Evolutionary conservation across 2,113 vertebrate genomes (phyloP).

Genomic region (Eurystomus gularis): DNA sequence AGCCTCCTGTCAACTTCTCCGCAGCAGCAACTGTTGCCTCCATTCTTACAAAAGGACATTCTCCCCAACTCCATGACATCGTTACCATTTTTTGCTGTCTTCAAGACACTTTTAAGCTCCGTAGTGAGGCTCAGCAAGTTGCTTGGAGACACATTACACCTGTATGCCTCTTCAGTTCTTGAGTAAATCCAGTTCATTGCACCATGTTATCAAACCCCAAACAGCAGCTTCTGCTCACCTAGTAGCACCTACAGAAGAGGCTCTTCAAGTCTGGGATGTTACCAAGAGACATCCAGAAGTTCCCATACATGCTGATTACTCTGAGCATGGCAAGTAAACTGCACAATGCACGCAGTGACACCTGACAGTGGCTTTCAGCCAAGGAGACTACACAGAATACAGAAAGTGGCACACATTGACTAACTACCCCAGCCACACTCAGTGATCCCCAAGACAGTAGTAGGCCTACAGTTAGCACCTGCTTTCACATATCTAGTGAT

Average conservation of each 20-base stretch:
- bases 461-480: background rate
- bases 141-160: background rate
- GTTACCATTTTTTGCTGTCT: background rate
- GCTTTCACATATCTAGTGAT: background rate
- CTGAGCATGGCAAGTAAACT: background rate
- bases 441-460: background rate
- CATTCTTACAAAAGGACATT: background rate
- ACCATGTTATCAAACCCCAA: background rate
- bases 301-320: background rate
- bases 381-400: background rate
- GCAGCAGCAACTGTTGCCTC: background rate
- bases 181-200: background rate
- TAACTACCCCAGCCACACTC: background rate
- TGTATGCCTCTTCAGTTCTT: background rate
- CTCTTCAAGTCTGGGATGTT: slow-evolving; percentile 6
- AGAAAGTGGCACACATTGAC: background rate
- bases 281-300: background rate
- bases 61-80: background rate
- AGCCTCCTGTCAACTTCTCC: background rate
- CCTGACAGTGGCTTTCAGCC: background rate
- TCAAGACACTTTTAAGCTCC: background rate
- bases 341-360: background rate
- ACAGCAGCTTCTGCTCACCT: background rate
- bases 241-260: slow-evolving; percentile 5
- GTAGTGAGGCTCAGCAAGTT: background rate